phyloP scores from a whole-genome alignment of 2,888 invertebrate species.

The Metacarcinus magister region DNA sequence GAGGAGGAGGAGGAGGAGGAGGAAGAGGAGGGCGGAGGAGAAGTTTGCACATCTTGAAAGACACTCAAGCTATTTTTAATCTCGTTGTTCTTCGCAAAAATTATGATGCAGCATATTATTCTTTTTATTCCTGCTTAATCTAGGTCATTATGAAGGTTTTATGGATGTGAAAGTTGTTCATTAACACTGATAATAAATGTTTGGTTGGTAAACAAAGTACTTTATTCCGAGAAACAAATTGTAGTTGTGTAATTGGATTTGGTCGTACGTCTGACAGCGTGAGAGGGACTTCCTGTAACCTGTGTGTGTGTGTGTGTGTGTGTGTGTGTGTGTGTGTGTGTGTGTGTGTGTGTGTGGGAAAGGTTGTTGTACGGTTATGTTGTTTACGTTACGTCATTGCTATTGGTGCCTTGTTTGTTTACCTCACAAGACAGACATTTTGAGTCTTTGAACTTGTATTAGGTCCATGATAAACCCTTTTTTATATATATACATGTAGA shows the following conservation, averaged over 20 bases:
- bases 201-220: background rate
- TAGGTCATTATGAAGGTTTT: background rate
- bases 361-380: background rate
- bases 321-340: no score
- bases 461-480: background rate
- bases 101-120: background rate
- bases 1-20: background rate
- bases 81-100: background rate
- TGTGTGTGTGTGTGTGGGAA: background rate
- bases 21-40: background rate
- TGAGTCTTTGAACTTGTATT: background rate
- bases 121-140: background rate
- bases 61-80: background rate
- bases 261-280: background rate
- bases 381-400: background rate
- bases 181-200: background rate
- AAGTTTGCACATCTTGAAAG: background rate
- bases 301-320: no score
- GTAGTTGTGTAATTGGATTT: background rate
- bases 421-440: background rate
- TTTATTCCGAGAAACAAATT: background rate
- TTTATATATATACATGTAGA: background rate
- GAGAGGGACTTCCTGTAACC: no score
- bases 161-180: background rate
- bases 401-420: background rate